phyloP scores from a whole-genome alignment of 2,797 vertebrate species.

The Sebastes taczanowskii region DNA sequence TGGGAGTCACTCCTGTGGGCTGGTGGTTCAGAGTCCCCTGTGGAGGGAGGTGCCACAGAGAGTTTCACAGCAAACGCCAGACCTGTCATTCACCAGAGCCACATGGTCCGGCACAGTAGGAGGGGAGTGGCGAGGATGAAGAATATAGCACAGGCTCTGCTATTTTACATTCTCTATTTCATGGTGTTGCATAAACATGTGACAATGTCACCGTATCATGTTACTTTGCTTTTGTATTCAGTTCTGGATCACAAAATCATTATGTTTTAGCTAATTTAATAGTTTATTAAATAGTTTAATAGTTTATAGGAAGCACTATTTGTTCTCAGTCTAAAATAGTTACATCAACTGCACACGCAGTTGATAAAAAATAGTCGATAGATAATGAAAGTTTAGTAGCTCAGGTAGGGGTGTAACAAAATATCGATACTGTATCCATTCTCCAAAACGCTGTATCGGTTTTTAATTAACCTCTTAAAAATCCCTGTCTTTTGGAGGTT shows the following conservation, averaged over 20 bases:
- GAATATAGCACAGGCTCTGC: constrained; percentile 18
- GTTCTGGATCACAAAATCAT: not conserved
- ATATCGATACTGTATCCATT: no score
- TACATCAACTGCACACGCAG: not conserved
- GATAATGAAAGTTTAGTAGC: not conserved
- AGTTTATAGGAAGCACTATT: not conserved
- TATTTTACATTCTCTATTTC: constrained; percentile 20
- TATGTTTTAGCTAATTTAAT: not conserved
- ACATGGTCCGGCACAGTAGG: constrained; percentile 66
- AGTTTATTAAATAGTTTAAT: not conserved
- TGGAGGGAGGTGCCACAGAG: constrained; percentile 84
- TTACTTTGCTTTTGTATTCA: not conserved
- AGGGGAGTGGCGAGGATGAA: constrained; percentile 32
- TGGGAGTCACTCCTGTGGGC: constrained; percentile 79
- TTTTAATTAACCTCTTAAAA: no score
- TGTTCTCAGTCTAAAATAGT: not conserved
- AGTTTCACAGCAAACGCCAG: constrained; percentile 75
- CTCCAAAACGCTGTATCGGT: no score
- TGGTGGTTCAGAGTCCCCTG: constrained; percentile 76
- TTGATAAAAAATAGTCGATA: not conserved
- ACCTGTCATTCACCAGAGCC: constrained; percentile 80
- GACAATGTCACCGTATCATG: not conserved
- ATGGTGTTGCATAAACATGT: constrained; percentile 9
- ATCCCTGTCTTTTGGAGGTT: no score
- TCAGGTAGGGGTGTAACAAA: not conserved